phyloP scores from a whole-genome alignment of 2,797 vertebrate genomes.

The Botia almorhae region DNA sequence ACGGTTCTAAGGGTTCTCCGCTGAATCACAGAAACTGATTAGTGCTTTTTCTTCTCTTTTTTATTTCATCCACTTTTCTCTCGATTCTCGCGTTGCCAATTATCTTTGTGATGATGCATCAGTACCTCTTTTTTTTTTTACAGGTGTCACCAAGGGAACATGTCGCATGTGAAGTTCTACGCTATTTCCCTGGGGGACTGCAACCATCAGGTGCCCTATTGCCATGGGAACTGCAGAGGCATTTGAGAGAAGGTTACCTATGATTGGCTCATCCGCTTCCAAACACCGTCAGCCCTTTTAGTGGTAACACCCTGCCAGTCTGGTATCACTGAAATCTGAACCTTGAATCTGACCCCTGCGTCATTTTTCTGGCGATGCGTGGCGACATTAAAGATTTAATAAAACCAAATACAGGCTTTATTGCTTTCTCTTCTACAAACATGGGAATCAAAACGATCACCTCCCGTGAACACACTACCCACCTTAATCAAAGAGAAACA shows the following conservation, averaged over 20 bases:
- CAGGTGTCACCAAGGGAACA: slow-evolving; percentile 38
- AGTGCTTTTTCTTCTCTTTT: neutral
- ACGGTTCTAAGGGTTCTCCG: neutral
- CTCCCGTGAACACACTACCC: slow-evolving; percentile 11
- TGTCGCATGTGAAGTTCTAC: slow-evolving; percentile 4
- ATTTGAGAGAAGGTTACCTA: slow-evolving; percentile 35
- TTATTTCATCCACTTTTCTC: neutral
- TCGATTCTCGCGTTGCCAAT: slow-evolving; percentile 10
- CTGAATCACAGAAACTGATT: neutral
- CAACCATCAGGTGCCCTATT: slow-evolving; percentile 34
- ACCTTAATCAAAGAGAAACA: slow-evolving; percentile 39
- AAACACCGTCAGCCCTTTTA: neutral
- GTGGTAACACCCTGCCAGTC: neutral
- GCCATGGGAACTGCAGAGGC: slow-evolving; percentile 45
- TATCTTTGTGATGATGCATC: neutral
- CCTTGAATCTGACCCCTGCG: neutral
- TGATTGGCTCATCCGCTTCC: slow-evolving; percentile 29
- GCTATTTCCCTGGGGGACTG: slow-evolving; percentile 5
- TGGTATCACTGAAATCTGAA: neutral
- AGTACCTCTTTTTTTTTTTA: slow-evolving; percentile 2
- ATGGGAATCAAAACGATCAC: slow-evolving; percentile 6
- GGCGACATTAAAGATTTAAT: slow-evolving; percentile 3
- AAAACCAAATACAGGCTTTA: slow-evolving; percentile 10
- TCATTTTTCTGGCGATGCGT: neutral
- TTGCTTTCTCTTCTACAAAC: neutral